Conservation (phyloP, 2,113 vertebrate species). For the Oceanites oceanicus region DNA sequence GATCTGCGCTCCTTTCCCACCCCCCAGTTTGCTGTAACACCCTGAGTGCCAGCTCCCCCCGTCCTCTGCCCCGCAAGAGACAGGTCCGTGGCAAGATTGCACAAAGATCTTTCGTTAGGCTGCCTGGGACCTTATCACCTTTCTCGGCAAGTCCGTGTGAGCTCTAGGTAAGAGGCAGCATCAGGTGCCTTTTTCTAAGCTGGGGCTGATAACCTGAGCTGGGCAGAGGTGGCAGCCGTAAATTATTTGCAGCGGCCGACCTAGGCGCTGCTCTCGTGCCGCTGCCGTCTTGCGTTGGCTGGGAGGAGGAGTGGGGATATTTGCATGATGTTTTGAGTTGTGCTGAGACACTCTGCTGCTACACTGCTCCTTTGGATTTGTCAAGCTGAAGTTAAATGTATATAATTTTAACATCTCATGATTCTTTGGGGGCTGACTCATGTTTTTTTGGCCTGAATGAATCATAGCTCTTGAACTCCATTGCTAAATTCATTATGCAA, state of each 20-base stretch:
- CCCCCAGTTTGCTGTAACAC: background rate
- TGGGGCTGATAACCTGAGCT: background rate
- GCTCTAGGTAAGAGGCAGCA: background rate
- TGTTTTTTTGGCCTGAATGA: conserved; percentile 54
- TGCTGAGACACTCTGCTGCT: background rate
- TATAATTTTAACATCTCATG: conserved; percentile 58
- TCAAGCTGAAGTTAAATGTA: conserved; percentile 44
- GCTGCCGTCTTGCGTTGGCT: background rate
- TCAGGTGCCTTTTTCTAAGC: background rate
- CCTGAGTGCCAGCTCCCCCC: background rate
- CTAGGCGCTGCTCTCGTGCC: background rate
- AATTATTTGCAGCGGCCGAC: background rate
- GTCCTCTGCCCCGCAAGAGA: too few relatives aligned
- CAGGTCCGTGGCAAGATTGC: fast-evolving
- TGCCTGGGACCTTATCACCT: background rate
- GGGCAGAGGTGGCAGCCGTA: background rate
- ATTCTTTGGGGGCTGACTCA: conserved; percentile 56
- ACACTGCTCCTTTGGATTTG: background rate
- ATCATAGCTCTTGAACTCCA: conserved; percentile 56
- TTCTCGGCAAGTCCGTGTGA: background rate
- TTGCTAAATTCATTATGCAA: conserved; percentile 60
- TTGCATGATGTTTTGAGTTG: background rate
- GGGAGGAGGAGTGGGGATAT: background rate
- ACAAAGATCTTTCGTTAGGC: background rate
- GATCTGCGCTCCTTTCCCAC: background rate